Evolutionary conservation across 2,113 vertebrate genomes (phyloP).

Genomic region (Harpagus bidentatus): DNA sequence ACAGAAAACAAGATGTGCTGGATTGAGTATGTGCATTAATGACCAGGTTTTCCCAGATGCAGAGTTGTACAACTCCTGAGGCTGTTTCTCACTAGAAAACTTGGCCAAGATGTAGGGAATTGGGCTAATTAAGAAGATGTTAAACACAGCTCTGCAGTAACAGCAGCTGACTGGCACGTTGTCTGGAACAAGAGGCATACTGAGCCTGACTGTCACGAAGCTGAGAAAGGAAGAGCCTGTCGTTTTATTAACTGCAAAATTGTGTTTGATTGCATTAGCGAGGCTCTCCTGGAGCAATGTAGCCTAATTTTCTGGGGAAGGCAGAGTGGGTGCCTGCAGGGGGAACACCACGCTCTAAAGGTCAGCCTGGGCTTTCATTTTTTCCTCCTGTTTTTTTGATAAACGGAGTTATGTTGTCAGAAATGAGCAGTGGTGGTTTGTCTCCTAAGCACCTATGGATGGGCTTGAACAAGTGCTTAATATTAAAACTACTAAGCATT

Average conservation of each 20-base stretch:
- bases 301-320: not conserved
- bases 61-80: not conserved
- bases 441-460: not conserved
- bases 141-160: conserved; percentile 18
- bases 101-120: not conserved
- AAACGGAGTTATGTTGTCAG: not conserved
- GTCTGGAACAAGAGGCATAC: conserved; percentile 25
- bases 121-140: conserved; percentile 44
- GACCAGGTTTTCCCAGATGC: not conserved
- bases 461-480: not conserved
- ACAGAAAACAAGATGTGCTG: not conserved
- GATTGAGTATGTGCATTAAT: not conserved
- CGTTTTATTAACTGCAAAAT: not conserved
- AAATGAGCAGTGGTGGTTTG: not conserved
- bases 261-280: not conserved
- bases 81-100: conserved; percentile 26
- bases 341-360: not conserved
- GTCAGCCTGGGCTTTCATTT: not conserved
- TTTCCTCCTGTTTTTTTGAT: not conserved
- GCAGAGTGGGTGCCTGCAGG: not conserved
- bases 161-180: conserved; percentile 45
- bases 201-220: conserved; percentile 13
- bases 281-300: not conserved
- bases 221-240: conserved; percentile 30
- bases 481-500: not conserved